Conservation (phyloP, 1,140 invertebrate genomes). For the Leptestheria dahalacensis region DNA sequence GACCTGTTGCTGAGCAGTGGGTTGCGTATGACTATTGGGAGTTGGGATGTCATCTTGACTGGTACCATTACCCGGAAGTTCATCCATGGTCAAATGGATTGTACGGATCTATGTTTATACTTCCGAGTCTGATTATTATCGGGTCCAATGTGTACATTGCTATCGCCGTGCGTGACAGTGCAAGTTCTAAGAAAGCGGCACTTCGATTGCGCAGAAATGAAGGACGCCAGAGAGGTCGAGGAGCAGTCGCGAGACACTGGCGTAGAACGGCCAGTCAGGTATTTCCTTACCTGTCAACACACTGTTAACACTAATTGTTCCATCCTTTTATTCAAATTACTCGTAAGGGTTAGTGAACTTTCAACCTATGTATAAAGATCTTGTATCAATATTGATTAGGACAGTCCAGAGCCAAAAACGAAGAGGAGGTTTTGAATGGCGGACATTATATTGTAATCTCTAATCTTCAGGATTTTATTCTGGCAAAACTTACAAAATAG, state of each 20-base stretch:
- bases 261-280: neutral
- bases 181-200: no score
- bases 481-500: no score
- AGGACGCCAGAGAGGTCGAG: no score
- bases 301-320: neutral
- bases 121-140: conserved; percentile 24
- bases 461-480: no score
- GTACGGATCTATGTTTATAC: conserved; percentile 27
- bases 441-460: no score
- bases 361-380: neutral
- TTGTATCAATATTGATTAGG: neutral
- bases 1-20: conserved; percentile 25
- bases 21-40: conserved; percentile 30
- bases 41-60: conserved; percentile 28
- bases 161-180: conserved; percentile 3
- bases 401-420: neutral
- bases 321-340: no score
- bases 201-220: no score
- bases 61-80: conserved; percentile 21
- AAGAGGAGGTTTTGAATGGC: neutral
- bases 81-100: conserved; percentile 25
- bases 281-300: neutral
- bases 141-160: conserved; percentile 24
- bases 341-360: no score
- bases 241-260: no score